Evolutionary conservation across 2,888 invertebrate species (phyloP).

Genomic region (Rhimphoctona megacephalus): DNA sequence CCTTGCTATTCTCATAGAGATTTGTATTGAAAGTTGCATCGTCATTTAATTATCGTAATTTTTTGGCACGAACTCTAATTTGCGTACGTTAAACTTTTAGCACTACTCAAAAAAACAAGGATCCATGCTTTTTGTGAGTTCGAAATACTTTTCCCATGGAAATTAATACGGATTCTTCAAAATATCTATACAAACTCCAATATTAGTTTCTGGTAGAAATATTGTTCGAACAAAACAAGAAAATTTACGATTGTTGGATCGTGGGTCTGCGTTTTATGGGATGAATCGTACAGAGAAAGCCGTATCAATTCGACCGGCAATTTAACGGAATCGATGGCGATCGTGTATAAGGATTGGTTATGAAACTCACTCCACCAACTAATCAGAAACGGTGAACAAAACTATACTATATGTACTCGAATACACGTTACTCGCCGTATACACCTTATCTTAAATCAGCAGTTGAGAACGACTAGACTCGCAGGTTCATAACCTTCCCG

Average conservation of each 20-base stretch:
- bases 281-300: constrained; percentile 2
- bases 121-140: background rate
- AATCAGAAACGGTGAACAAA: constrained; percentile 39
- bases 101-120: background rate
- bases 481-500: constrained; percentile 75
- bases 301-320: constrained; percentile 58
- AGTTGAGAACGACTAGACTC: constrained; percentile 57
- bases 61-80: background rate
- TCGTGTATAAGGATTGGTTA: constrained; percentile 20
- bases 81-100: background rate
- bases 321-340: constrained; percentile 58
- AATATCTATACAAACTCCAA: background rate
- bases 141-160: background rate
- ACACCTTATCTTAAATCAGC: constrained; percentile 46
- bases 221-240: constrained; percentile 12
- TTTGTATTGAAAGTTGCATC: background rate
- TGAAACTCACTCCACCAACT: constrained; percentile 7
- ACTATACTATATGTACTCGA: constrained; percentile 8
- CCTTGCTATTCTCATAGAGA: background rate
- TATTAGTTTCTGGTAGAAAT: background rate
- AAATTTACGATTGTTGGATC: constrained; percentile 5
- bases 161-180: background rate
- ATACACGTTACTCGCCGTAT: constrained; percentile 39
- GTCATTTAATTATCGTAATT: background rate
- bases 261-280: constrained; percentile 47